Evolutionary conservation across 1,140 invertebrate species (phyloP).

Genomic region (Eupeodes corollae): DNA sequence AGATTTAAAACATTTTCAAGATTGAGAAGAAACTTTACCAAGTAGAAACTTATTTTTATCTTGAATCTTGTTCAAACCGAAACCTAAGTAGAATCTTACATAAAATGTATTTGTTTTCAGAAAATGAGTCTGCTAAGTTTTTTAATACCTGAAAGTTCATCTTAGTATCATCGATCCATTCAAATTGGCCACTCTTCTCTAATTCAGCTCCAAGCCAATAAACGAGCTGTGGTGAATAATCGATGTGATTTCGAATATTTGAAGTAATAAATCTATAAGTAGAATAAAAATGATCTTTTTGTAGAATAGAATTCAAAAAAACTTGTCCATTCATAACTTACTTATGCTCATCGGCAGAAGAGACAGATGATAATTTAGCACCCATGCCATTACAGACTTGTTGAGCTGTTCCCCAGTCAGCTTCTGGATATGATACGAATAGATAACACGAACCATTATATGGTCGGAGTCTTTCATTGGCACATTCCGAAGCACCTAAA

Average conservation of each 20-base stretch:
- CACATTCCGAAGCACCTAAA: constrained; percentile 43
- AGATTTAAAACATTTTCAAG: too few relatives aligned
- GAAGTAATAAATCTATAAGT: constrained; percentile 45
- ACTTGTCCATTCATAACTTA: not conserved
- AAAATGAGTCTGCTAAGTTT: too few relatives aligned
- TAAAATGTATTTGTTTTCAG: too few relatives aligned
- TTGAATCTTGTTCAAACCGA: too few relatives aligned
- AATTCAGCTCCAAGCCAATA: constrained; percentile 53
- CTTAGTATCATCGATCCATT: constrained; percentile 49
- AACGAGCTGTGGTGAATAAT: constrained; percentile 52
- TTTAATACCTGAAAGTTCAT: constrained; percentile 44
- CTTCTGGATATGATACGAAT: constrained; percentile 57
- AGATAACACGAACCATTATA: constrained; percentile 59
- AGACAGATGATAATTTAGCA: constrained; percentile 46
- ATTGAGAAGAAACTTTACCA: too few relatives aligned
- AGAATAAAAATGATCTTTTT: not conserved
- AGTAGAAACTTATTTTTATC: too few relatives aligned
- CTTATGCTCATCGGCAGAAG: constrained; percentile 49
- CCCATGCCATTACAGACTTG: constrained; percentile 57
- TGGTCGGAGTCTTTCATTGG: constrained; percentile 50
- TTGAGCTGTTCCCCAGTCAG: constrained; percentile 58
- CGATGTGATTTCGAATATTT: constrained; percentile 50
- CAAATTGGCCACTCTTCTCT: constrained; percentile 34
- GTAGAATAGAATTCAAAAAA: not conserved
- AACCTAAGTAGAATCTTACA: too few relatives aligned